Base-by-base conservation (phyloP, 2,797 vertebrate species). In the Epinephelus malabaricus region DNA sequence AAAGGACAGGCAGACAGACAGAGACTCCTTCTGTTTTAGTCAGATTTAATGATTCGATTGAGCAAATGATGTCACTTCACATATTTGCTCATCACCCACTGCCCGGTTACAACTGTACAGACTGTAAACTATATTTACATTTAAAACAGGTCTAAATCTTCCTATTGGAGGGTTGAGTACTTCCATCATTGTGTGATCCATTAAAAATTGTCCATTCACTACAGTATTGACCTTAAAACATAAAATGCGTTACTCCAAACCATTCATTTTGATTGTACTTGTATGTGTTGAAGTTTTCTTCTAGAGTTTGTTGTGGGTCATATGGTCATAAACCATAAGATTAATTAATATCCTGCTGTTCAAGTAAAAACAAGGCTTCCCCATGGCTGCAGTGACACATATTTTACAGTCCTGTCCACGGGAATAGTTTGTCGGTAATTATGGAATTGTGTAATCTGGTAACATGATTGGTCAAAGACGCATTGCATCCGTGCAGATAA, bases 111-210 rank as follows among this genome's bases (percentile, higher is more conserved):
- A 71, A 70, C 79, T 68, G 23, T 38, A 68, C 55, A 80, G 23
- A 60, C 72, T 45, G 47, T 38, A 15, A 66, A 67, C 58, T 23
- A n/a, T 68, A 73, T 73, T 79, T 69, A 84, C 71, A 84, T 65
- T 40, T 25, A 3, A 73, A 68, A 56, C 46, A 55, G 18, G 17
- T 50, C 12, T n/a, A 2, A 38, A 64, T 2, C 9, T 40, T 60
- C 56, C 0, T 8, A 49, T 11, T 15, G 53, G 53, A 34, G 5
- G 13, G 1, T 5, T n/a, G 12, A 11, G 19, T 1, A 4, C 47
- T 45, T 43, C 49, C 68, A 17, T 40, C 40, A n/a, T 4, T 9
- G 3, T 2, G 5, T 10, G 2, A 19, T 30, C 25, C 6, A 43
- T 49, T 56, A 25, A 46, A 66, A 27, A 61, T n/a, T 27, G 45